Evolutionary conservation across 2,888 invertebrate species (phyloP), one percentile per base, ranked within the genome.

Genomic region (Cantharis rustica): DNA sequence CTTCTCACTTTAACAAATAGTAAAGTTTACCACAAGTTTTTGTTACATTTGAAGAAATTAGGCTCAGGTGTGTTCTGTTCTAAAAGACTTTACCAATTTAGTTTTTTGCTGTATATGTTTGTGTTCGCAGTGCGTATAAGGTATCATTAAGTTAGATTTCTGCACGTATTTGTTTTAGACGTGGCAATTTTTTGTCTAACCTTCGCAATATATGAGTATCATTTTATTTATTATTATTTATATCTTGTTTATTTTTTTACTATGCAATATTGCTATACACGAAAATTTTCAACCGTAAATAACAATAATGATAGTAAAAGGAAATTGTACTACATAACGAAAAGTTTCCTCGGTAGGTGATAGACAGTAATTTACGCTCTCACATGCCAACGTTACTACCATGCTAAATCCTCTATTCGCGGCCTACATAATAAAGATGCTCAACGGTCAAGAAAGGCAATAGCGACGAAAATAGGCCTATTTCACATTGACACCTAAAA

Each of bases 1-100:
- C 61, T 69, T 69, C 20, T 64, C 66, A 66, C 66, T 76, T 75
- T 70, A 72, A 76, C 76, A 76, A 76, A 76, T 72, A 70, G 66
- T 70, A 26, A 73, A 70, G 72, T 63, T 76, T 61, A 76, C 76
- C 76, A 15, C 72, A 70, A 70, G 16, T 72, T 76, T 76, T 72
- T 76, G 66, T 72, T 63, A 26, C 66, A 17, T 26, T 16, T 61
- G 61, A 66, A 61, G 66, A 76, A 76, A 80, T 78, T 78, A 80
- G 79, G 75, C 78, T 80, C 78, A 80, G 79, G 79, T 79, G 79
- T 71, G 75, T 70, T 73, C 68, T 69, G 75, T 61, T 71, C 68
- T 68, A 72, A 78, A 73, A 72, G 76, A 76, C 75, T 78, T 72
- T 78, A 76, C 75, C 78, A 78, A 79, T 79, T 78, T 78, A 76